phyloP scores from a whole-genome alignment of 2,797 vertebrate species.

The Xiphorhynchus erythropygius region DNA sequence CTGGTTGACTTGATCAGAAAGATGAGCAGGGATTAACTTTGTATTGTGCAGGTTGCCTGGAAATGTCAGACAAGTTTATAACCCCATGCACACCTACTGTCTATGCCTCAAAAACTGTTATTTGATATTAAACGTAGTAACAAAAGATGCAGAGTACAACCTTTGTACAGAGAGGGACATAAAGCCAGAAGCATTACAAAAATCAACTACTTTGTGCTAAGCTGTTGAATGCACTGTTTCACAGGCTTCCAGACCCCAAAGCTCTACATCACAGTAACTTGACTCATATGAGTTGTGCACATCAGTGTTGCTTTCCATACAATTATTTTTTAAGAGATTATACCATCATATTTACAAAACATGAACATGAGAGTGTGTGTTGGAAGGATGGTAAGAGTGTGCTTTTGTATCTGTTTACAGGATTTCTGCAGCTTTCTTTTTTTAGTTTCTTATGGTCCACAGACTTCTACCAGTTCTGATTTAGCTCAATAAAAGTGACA shows the following conservation, averaged over 20 bases:
- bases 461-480: neutral
- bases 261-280: rapidly evolving
- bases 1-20: neutral
- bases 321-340: neutral
- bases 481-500: neutral
- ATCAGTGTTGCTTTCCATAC: neutral
- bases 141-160: neutral
- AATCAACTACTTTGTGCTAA: neutral
- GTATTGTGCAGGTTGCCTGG: neutral
- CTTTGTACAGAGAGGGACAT: neutral
- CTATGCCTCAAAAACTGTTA: neutral
- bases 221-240: neutral
- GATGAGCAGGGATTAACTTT: neutral
- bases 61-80: neutral
- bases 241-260: neutral
- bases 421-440: neutral
- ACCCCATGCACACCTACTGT: neutral
- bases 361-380: rapidly evolving
- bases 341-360: neutral
- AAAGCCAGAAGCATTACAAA: neutral
- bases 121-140: neutral
- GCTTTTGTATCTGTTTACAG: neutral
- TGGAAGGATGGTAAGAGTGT: neutral
- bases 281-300: neutral
- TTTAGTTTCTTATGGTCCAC: neutral